phyloP scores from a whole-genome alignment of 2,888 invertebrate species.

The Liodrosophila aerea region DNA sequence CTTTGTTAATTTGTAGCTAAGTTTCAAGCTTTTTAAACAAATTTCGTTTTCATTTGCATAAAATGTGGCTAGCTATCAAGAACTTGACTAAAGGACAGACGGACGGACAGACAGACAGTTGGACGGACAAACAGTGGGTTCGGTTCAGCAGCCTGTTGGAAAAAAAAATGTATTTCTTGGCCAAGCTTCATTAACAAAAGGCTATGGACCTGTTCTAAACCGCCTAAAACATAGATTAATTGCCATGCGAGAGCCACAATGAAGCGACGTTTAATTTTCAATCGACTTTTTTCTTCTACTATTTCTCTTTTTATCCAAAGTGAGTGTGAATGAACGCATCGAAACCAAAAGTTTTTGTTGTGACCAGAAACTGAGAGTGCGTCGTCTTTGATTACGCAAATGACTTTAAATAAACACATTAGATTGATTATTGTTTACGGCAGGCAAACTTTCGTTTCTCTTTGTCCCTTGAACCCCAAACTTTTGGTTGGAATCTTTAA shows the following conservation, averaged over 20 bases:
- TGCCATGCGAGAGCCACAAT: constrained; percentile 30
- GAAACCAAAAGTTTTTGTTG: constrained; percentile 63
- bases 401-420: constrained; percentile 64
- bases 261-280: constrained; percentile 36
- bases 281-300: constrained; percentile 23
- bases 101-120: constrained; percentile 4
- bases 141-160: constrained; percentile 32
- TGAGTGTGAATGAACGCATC: constrained; percentile 67
- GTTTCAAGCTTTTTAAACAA: constrained; percentile 49
- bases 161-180: constrained; percentile 37
- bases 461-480: constrained; percentile 2
- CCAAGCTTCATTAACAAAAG: constrained; percentile 56
- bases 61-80: constrained; percentile 41
- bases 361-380: constrained; percentile 47
- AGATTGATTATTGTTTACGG: constrained; percentile 42
- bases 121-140: constrained; percentile 1
- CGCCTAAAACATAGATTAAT: constrained; percentile 55
- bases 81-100: constrained; percentile 45
- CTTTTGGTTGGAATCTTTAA: constrained; percentile 38
- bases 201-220: constrained; percentile 58
- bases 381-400: constrained; percentile 58
- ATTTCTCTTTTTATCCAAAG: constrained; percentile 3
- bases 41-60: constrained; percentile 69
- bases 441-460: constrained; percentile 56
- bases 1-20: constrained; percentile 56